Conservation (phyloP, 2,113 vertebrate species). For the Marcusenius ussheri region DNA sequence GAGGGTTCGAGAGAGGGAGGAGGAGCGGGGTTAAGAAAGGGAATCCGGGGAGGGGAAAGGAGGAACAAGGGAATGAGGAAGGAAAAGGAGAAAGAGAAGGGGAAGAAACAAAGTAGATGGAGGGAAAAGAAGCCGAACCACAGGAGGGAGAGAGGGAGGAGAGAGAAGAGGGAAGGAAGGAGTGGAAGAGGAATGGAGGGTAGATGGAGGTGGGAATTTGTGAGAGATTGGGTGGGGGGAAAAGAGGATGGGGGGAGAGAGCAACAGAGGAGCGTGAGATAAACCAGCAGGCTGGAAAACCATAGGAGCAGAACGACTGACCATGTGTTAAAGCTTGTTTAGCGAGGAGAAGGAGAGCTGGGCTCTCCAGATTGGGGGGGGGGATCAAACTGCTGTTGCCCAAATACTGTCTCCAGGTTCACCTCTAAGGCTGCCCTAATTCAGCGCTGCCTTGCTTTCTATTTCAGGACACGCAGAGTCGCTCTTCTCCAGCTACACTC, state of each 20-base stretch:
- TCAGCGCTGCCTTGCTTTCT: not conserved
- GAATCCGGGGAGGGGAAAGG: conserved; percentile 34
- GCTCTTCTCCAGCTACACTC: not conserved
- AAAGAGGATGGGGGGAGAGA: not conserved
- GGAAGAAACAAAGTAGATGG: not conserved
- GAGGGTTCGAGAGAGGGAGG: conserved; percentile 26
- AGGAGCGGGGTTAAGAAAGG: conserved; percentile 23
- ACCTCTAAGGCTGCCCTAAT: not conserved
- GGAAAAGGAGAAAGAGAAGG: conserved; percentile 7
- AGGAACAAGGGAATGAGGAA: conserved; percentile 12
- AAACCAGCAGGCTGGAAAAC: conserved; percentile 33
- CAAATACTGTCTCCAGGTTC: conserved; percentile 18
- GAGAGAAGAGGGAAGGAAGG: conserved; percentile 43
- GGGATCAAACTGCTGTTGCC: conserved; percentile 9
- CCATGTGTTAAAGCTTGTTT: conserved; percentile 41
- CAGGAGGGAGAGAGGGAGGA: conserved; percentile 46
- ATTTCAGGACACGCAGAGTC: not conserved
- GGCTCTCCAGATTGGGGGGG: not conserved
- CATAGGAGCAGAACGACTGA: conserved; percentile 33
- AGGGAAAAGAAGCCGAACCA: conserved; percentile 17
- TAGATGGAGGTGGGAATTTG: not conserved
- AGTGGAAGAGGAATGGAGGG: not conserved
- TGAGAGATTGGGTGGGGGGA: not conserved
- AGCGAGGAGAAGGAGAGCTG: not conserved
- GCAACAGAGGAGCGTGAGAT: conserved; percentile 29